phyloP scores from a whole-genome alignment of 2,113 vertebrate species.

The Hippolais icterina region DNA sequence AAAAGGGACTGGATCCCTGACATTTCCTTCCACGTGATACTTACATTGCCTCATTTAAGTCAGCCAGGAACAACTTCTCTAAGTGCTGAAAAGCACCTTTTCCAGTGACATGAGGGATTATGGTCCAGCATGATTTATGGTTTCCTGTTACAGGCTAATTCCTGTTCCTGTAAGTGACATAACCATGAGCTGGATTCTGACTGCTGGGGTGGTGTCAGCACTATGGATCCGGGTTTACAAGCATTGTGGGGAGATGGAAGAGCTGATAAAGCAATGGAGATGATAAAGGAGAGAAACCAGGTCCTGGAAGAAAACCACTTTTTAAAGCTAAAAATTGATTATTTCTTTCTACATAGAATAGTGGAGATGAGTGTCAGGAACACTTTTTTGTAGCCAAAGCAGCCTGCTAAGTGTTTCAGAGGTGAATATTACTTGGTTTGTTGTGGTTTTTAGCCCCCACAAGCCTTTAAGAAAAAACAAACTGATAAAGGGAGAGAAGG shows the following conservation, averaged over 20 bases:
- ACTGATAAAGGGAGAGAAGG: neutral
- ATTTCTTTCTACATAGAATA: neutral
- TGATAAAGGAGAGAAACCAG: neutral
- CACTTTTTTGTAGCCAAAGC: neutral
- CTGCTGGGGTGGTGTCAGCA: neutral
- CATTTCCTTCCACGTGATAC: too few species aligned
- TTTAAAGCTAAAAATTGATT: neutral
- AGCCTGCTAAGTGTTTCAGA: neutral
- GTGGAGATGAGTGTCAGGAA: neutral
- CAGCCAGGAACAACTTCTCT: neutral
- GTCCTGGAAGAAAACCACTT: neutral
- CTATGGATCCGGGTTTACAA: neutral
- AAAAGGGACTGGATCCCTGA: neutral
- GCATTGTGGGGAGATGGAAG: neutral
- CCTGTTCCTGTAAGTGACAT: neutral
- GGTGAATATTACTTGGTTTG: neutral
- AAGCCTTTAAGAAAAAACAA: neutral
- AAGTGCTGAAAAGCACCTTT: neutral
- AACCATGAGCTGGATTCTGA: neutral
- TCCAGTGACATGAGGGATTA: neutral
- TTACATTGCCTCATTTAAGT: neutral
- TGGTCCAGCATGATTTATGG: neutral
- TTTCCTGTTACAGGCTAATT: too few species aligned
- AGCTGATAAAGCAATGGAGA: neutral
- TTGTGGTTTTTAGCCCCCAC: neutral